These are phyloP conservation scores for mouse (Mus musculus) DNA, from an alignment of 2,113 vertebrate species.

Conservation along the genomic window GRCm39 chr6:124977501-124978000, in stretches of 20 bases:
- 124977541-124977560: neutral
- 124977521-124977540: neutral
- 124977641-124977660: conserved; percentile 90
- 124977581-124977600: conserved; percentile 21
- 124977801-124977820: neutral
- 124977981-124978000: conserved; percentile 13
- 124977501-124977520: neutral
- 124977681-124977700: conserved; percentile 93
- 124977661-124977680: conserved; percentile 89
- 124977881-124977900: neutral
- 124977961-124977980: neutral
- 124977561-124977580: neutral
- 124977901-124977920: neutral
- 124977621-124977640: conserved; percentile 90
- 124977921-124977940: neutral
- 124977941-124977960: conserved; percentile 9
- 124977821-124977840: neutral
- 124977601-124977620: conserved; percentile 82
- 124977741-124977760: neutral
- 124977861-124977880: neutral
- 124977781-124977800: neutral
- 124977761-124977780: neutral
- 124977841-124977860: neutral
- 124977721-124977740: neutral
- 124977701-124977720: conserved; percentile 64